Conservation (phyloP, 1,140 invertebrate genomes). For the Lanistes nyassanus region DNA sequence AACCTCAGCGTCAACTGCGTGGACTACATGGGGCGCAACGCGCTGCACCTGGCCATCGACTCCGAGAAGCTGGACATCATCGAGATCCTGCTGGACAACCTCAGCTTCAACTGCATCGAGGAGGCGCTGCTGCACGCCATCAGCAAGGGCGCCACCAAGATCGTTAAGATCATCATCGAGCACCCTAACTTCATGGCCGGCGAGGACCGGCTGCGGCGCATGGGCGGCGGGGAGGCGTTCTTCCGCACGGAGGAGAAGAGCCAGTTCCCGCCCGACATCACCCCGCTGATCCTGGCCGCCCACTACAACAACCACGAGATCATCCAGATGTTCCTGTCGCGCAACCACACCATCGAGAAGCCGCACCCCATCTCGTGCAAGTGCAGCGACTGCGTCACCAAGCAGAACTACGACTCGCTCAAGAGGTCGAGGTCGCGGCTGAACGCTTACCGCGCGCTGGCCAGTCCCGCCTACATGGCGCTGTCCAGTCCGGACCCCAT, state of each 20-base stretch:
- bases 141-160: conserved; percentile 64
- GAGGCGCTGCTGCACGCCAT: conserved; percentile 66
- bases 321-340: conserved; percentile 65
- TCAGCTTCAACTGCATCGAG: conserved; percentile 62
- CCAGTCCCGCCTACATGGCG: conserved; percentile 73
- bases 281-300: conserved; percentile 65
- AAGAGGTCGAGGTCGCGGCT: conserved; percentile 63
- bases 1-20: conserved; percentile 61
- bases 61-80: conserved; percentile 64
- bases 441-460: conserved; percentile 65
- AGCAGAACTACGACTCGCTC: conserved; percentile 63
- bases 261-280: conserved; percentile 64
- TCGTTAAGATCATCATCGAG: conserved; percentile 64
- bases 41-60: conserved; percentile 65
- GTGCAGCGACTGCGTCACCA: conserved; percentile 72
- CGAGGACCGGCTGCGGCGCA: conserved; percentile 58
- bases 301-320: conserved; percentile 68
- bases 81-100: conserved; percentile 59
- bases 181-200: conserved; percentile 65
- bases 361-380: conserved; percentile 73
- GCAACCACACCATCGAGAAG: conserved; percentile 66
- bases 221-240: conserved; percentile 60
- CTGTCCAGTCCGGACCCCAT: conserved; percentile 76
- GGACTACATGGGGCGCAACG: conserved; percentile 64
- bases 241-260: conserved; percentile 61